Conservation (phyloP, 2,113 vertebrate genomes). For the Polypterus bichir region DNA sequence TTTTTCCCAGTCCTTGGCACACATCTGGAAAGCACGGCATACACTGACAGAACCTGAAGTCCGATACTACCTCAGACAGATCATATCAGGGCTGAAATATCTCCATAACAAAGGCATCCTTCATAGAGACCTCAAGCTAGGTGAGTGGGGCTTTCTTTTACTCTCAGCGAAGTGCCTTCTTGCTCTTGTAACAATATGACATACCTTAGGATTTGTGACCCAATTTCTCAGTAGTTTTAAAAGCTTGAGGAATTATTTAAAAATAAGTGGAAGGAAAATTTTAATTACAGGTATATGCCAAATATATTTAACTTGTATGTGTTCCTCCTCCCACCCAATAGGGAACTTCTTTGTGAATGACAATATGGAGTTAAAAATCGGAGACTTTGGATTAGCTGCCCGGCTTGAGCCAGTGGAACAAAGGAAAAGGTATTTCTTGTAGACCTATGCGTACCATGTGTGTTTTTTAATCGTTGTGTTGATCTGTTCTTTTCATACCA, state of each 20-base stretch:
- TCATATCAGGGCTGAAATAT: conserved; percentile 89
- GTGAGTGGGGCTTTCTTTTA: conserved; percentile 33
- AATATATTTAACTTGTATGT: no score
- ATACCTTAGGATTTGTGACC: no score
- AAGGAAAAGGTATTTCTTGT: conserved; percentile 70
- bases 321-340: conserved; percentile 21
- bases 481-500: not conserved
- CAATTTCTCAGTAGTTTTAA: no score
- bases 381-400: conserved; percentile 88
- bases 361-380: conserved; percentile 92
- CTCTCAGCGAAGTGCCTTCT: not conserved
- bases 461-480: not conserved
- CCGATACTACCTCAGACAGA: conserved; percentile 91
- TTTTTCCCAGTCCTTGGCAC: conserved; percentile 76
- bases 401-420: conserved; percentile 73
- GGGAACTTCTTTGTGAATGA: conserved; percentile 98
- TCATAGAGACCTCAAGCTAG: conserved; percentile 91
- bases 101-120: conserved; percentile 86
- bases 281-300: no score
- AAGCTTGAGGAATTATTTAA: no score
- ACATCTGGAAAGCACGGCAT: conserved; percentile 94
- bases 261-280: no score
- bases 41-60: conserved; percentile 90
- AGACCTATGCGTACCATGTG: not conserved
- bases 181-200: no score